A percentile compares a stretch with the other conserved stretches of the same genome.
These are phyloP conservation scores for Periophthalmodon schlosseri DNA, from an alignment of 2,113 vertebrate species.

Conservation along the genomic window DNA sequence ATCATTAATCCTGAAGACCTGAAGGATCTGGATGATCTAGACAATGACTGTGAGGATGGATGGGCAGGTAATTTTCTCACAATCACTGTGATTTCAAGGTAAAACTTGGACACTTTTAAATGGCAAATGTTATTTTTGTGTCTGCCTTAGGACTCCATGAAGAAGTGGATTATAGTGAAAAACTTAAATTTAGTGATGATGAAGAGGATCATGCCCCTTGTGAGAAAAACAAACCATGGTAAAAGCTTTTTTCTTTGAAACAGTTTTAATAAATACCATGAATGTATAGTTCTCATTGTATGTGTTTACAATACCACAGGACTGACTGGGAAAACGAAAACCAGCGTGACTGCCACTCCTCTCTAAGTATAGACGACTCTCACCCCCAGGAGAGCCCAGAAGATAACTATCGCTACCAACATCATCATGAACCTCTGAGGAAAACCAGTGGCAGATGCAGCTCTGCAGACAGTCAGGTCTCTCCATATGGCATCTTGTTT, in stretches of 20 bases:
- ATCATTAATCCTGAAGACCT: constrained; percentile 96
- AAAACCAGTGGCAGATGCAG: constrained; percentile 84
- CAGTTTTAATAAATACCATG: neutral
- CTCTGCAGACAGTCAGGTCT: constrained; percentile 83
- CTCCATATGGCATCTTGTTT: neutral
- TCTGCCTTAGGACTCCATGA: constrained; percentile 87
- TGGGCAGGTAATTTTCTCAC: constrained; percentile 88
- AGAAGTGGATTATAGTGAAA: constrained; percentile 97
- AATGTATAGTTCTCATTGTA: neutral
- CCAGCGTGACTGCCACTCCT: constrained; percentile 82
- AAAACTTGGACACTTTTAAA: neutral
- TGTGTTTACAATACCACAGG: constrained; percentile 54
- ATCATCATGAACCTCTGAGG: constrained; percentile 77
- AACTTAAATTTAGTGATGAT: constrained; percentile 96
- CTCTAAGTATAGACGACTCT: constrained; percentile 84
- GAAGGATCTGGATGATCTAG: constrained; percentile 94
- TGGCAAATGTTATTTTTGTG: neutral
- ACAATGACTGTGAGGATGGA: constrained; percentile 92
- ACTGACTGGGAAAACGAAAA: constrained; percentile 87
- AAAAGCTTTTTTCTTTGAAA: constrained; percentile 35
- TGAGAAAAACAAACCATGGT: constrained; percentile 89
- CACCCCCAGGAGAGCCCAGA: constrained; percentile 82
- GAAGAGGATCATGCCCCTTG: constrained; percentile 84
- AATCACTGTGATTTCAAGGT: neutral
- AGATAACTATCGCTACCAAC: constrained; percentile 75